These are phyloP conservation scores for Ceratoteleas bidentatus DNA, from an alignment of 1,140 invertebrate species.

Conservation along the genomic window DNA sequence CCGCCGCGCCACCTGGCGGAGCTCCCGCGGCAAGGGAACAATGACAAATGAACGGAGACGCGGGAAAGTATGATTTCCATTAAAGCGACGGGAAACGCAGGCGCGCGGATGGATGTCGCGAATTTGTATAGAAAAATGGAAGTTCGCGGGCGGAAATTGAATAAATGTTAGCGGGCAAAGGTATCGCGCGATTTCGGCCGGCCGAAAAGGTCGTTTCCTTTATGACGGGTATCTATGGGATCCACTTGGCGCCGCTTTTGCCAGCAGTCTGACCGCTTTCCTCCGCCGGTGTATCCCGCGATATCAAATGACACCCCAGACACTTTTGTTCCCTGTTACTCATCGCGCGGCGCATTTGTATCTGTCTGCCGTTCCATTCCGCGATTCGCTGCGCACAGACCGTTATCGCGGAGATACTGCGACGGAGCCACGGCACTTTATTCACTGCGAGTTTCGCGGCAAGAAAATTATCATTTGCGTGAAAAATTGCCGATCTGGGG, in stretches of 20 bases:
- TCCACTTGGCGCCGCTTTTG: constrained; percentile 44
- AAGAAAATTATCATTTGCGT: constrained; percentile 61
- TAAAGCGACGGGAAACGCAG: constrained; percentile 12
- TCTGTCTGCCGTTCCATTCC: constrained; percentile 68
- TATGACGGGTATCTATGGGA: constrained; percentile 61
- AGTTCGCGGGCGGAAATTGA: constrained; percentile 31
- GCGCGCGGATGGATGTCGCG: constrained; percentile 19
- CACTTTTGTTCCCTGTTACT: constrained; percentile 70
- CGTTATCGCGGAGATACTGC: constrained; percentile 56
- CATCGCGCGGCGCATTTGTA: constrained; percentile 73
- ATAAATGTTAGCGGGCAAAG: constrained; percentile 46
- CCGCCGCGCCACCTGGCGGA: too few relatives aligned
- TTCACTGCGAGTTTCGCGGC: constrained; percentile 54
- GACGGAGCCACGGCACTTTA: constrained; percentile 58
- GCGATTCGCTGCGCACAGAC: constrained; percentile 50
- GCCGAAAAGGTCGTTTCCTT: constrained; percentile 43
- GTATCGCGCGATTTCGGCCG: constrained; percentile 42
- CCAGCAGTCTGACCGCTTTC: constrained; percentile 42
- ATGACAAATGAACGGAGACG: too few relatives aligned
- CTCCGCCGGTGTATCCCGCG: constrained; percentile 46
- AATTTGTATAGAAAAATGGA: constrained; percentile 50
- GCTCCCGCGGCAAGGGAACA: too few relatives aligned
- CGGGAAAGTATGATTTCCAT: constrained; percentile 1
- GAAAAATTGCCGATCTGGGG: constrained; percentile 49
- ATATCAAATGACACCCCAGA: constrained; percentile 76